Conservation (phyloP, 2,113 vertebrate genomes). For the Scophthalmus maximus region DNA sequence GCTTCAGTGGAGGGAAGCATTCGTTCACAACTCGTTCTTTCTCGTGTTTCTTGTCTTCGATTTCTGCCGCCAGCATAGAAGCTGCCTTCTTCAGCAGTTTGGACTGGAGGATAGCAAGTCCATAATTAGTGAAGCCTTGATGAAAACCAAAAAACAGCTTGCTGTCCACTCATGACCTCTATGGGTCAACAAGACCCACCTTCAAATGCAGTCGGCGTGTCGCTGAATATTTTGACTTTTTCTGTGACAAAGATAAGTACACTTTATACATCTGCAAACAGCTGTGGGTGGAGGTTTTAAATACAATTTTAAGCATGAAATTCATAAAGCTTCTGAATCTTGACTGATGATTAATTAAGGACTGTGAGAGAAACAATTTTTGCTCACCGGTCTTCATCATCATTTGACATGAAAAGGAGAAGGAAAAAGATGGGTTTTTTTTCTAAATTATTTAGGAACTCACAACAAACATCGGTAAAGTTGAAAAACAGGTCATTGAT, state of each 20-base stretch:
- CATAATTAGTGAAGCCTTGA: background rate
- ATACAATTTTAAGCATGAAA: background rate
- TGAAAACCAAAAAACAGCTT: background rate
- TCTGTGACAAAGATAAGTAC: conserved; percentile 57
- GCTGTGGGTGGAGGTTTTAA: background rate
- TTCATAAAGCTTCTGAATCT: background rate
- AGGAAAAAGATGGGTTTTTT: background rate
- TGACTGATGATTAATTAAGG: background rate
- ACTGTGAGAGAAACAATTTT: background rate
- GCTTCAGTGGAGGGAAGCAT: conserved; percentile 71
- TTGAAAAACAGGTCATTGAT: background rate
- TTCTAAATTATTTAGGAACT: background rate
- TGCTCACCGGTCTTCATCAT: conserved; percentile 67
- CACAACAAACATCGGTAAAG: background rate
- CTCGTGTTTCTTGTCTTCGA: conserved; percentile 67
- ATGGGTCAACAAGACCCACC: conserved; percentile 46
- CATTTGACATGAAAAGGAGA: conserved; percentile 23
- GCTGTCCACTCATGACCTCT: background rate
- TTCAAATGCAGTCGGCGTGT: conserved; percentile 78
- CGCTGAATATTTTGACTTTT: conserved; percentile 77
- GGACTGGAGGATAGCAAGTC: conserved; percentile 52
- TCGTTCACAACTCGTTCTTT: conserved; percentile 72
- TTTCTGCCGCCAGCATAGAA: conserved; percentile 77
- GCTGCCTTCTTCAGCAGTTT: conserved; percentile 79
- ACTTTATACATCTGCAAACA: background rate